Base-by-base conservation (phyloP, 2,113 vertebrate genomes). In the Proterorhinus semilunaris region DNA sequence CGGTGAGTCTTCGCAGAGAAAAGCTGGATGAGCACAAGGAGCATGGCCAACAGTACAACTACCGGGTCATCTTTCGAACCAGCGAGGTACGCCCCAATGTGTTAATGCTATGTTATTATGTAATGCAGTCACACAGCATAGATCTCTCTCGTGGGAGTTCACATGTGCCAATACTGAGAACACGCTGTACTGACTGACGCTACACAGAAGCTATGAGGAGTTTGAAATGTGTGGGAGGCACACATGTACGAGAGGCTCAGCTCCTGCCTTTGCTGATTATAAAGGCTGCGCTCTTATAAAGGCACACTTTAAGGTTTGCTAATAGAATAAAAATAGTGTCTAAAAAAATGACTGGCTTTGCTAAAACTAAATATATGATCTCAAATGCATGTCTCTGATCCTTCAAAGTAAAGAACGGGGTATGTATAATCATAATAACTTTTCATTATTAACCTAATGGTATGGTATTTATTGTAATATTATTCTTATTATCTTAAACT, bases 11-110 rank as follows among this genome's bases (percentile, higher is more conserved):
- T 72, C 94, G 97, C 85, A 94, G 96, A 79, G 98, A 99, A 84
- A 99, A 98, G 78, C 80, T 97, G 71, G 98, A 99, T 57, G 98
- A 99, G 81, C 94, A 95, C 68, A 99, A 98, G 81, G 98, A 99
- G 71, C 96, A 97, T 0, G 96, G 96, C 49, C 95, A 95, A 69
- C 96, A 98, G 6, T 98, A 97, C 84, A 98, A 96, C 91, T 99
- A 96, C 89, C 88, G 97, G 63, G 94, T 98, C 86, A 97, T 99
- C 92, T 97, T 99, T 90, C 92, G 98, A 89, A 98, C 95, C 49
- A 98, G 98, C 53, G 97, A 98, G 97, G 97, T 99, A 84, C 71
- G 7, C 50, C 42, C 12, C 36, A 44, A n/a, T 42, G 3, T 43
- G 6, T 11, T 36, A 49, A 1, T 36, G 44, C 7, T 59, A 11